Conservation (phyloP, 2,888 invertebrate genomes). For the Ormia ochracea region DNA sequence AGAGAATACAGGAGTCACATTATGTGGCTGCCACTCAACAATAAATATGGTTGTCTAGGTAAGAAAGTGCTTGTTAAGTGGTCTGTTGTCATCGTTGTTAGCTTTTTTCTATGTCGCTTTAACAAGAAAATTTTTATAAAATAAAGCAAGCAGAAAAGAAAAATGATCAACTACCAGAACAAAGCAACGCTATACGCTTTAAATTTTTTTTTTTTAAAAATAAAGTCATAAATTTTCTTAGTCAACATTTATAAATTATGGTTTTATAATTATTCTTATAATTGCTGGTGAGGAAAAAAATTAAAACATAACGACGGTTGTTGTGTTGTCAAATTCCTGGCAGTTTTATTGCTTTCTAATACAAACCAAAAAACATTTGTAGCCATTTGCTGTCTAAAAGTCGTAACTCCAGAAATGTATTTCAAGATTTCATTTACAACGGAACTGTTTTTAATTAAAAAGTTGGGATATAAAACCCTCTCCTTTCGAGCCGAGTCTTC, state of each 20-base stretch:
- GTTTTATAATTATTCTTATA: conserved; percentile 47
- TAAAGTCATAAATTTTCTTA: conserved; percentile 59
- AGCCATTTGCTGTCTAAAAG: no score
- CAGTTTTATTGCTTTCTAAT: background rate
- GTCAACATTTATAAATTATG: conserved; percentile 54
- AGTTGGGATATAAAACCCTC: no score
- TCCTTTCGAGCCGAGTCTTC: no score
- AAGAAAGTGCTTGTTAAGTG: conserved; percentile 55
- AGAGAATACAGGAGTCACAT: background rate
- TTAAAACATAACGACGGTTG: background rate
- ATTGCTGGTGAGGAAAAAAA: background rate
- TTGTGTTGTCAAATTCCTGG: background rate
- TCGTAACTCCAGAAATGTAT: no score
- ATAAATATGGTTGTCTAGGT: conserved; percentile 52
- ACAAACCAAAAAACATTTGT: background rate
- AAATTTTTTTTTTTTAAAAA: conserved; percentile 18
- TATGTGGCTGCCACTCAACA: background rate
- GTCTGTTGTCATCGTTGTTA: conserved; percentile 26
- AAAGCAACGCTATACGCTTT: background rate
- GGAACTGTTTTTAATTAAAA: no score
- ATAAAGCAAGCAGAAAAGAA: background rate
- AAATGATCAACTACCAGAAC: no score
- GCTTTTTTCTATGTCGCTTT: background rate
- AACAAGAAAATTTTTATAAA: conserved; percentile 8
- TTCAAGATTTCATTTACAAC: no score